These are phyloP conservation scores for Erebia ligea DNA, from an alignment of 2,888 invertebrate genomes.

Conservation along the genomic window DNA sequence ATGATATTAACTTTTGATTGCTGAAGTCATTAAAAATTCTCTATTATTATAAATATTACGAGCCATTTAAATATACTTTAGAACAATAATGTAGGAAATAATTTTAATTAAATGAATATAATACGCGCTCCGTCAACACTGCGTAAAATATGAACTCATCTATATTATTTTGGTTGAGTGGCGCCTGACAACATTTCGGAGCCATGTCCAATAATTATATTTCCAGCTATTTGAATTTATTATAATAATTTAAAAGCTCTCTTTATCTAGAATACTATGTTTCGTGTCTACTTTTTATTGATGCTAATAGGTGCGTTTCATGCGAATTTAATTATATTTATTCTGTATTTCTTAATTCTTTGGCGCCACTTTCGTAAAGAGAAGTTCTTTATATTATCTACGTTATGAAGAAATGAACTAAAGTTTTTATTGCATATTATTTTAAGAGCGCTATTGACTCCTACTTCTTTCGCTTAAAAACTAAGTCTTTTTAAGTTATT, in stretches of 20 bases:
- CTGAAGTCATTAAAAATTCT: neutral
- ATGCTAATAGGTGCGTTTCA: neutral
- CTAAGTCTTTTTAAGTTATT: no score
- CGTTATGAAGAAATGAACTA: neutral
- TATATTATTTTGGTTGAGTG: slow-evolving; percentile 20
- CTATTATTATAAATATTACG: neutral
- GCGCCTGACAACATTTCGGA: slow-evolving; percentile 28
- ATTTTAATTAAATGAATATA: slow-evolving; percentile 5
- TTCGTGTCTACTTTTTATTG: neutral
- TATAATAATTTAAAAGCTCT: slow-evolving; percentile 19
- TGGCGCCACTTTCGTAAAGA: slow-evolving; percentile 4
- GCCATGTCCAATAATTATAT: slow-evolving; percentile 32
- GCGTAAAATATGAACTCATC: slow-evolving; percentile 14
- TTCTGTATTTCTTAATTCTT: slow-evolving; percentile 3
- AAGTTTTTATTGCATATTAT: no score
- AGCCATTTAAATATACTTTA: neutral
- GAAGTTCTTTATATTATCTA: neutral
- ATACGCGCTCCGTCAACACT: slow-evolving; percentile 1
- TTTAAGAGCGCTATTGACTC: no score
- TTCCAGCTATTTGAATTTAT: slow-evolving; percentile 31
- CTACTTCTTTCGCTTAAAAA: no score
- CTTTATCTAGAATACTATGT: slow-evolving; percentile 10
- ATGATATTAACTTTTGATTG: no score
- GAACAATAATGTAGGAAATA: neutral
- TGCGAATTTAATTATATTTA: slow-evolving; percentile 5